A percentile compares a stretch with the other conserved stretches of the same genome.
phyloP scores from a whole-genome alignment of 2,888 invertebrate species.

The Junonia oenone region DNA sequence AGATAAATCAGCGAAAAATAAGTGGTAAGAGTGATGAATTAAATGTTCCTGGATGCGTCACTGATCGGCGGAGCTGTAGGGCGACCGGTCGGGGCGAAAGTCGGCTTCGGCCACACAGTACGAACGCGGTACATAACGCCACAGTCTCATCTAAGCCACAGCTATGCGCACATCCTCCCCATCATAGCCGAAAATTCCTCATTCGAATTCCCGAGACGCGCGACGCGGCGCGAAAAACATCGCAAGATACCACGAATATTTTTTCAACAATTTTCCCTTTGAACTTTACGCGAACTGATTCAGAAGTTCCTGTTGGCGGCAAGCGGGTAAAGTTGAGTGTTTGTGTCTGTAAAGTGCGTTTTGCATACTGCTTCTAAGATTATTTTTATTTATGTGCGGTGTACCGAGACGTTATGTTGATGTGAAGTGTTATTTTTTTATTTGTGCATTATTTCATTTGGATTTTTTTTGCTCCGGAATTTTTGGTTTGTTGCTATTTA shows the following conservation, averaged over 20 bases:
- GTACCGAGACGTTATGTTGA: slow-evolving; percentile 61
- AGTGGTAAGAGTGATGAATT: slow-evolving; percentile 54
- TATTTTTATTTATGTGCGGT: slow-evolving; percentile 62
- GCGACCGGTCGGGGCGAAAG: slow-evolving; percentile 79
- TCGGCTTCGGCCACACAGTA: slow-evolving; percentile 67
- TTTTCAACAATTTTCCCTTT: slow-evolving; percentile 30
- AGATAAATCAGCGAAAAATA: slow-evolving; percentile 15
- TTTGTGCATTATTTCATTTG: slow-evolving; percentile 74
- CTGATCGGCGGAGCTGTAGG: slow-evolving; percentile 67
- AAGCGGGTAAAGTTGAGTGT: slow-evolving; percentile 76
- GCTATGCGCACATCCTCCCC: slow-evolving; percentile 78
- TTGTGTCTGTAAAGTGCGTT: slow-evolving; percentile 62
- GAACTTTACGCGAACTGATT: slow-evolving; percentile 41
- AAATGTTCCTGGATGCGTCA: slow-evolving; percentile 73
- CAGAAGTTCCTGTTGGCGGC: slow-evolving; percentile 63
- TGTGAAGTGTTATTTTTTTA: slow-evolving; percentile 69
- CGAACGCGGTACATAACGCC: slow-evolving; percentile 59
- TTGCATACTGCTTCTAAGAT: slow-evolving; percentile 64
- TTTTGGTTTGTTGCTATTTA: slow-evolving; percentile 69
- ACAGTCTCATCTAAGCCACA: slow-evolving; percentile 78
- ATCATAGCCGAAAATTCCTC: slow-evolving; percentile 70
- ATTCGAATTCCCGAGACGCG: slow-evolving; percentile 60
- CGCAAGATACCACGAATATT: slow-evolving; percentile 45
- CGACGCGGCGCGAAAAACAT: slow-evolving; percentile 62
- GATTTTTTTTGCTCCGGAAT: slow-evolving; percentile 67